A percentile compares a stretch with the other conserved stretches of the same genome.
Evolutionary conservation across 2,888 invertebrate genomes (phyloP).

Genomic region (Oegoconia quadripuncta): DNA sequence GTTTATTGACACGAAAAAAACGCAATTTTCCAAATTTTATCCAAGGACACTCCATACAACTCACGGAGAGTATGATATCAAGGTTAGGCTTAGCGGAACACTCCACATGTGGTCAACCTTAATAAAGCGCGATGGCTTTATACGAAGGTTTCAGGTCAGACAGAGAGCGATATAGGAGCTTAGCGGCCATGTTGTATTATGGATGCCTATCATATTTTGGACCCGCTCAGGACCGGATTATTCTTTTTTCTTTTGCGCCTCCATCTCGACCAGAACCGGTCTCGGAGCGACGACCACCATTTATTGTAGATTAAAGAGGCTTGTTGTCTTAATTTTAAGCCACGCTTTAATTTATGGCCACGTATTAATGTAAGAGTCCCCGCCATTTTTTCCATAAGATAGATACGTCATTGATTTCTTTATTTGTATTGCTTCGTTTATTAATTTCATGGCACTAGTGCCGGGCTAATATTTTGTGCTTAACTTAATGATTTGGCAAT

Average conservation of each 20-base stretch:
- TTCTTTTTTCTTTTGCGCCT: constrained; percentile 74
- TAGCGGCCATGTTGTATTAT: constrained; percentile 79
- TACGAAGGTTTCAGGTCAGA: constrained; percentile 40
- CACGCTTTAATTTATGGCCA: constrained; percentile 74
- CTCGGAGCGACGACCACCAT: constrained; percentile 72
- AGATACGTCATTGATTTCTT: constrained; percentile 70
- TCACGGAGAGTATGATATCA: constrained; percentile 74
- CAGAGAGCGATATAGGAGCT: constrained; percentile 63
- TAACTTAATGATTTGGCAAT: constrained; percentile 78
- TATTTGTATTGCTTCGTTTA: constrained; percentile 55
- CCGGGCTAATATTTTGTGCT: constrained; percentile 74
- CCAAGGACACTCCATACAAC: constrained; percentile 56
- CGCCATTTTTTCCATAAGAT: constrained; percentile 67
- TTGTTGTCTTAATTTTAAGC: constrained; percentile 80
- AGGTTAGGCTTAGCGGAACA: constrained; percentile 79
- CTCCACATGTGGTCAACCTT: constrained; percentile 79
- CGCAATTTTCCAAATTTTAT: constrained; percentile 13
- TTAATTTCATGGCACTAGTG: constrained; percentile 68
- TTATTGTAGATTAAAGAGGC: constrained; percentile 80
- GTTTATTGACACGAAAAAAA: background rate
- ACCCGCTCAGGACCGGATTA: constrained; percentile 76
- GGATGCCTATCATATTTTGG: constrained; percentile 80
- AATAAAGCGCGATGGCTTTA: constrained; percentile 70
- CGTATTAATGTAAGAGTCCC: constrained; percentile 68
- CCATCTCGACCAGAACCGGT: constrained; percentile 70